Evolutionary conservation across 2,888 invertebrate species (phyloP).

Genomic region (Unio delphinus): DNA sequence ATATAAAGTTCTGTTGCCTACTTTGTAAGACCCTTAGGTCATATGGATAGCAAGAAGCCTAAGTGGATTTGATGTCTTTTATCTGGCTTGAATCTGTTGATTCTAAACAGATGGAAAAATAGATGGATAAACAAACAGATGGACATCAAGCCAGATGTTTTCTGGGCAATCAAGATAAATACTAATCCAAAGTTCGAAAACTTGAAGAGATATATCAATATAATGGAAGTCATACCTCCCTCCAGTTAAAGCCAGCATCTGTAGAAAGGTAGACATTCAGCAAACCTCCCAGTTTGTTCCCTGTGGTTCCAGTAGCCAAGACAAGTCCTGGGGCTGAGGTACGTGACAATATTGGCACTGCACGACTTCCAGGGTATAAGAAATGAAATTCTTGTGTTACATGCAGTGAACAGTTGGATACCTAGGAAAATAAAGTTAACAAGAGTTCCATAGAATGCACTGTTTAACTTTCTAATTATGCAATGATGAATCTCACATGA

Average conservation of each 20-base stretch:
- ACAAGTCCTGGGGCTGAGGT: conserved; percentile 91
- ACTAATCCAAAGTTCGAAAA: neutral
- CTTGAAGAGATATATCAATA: neutral
- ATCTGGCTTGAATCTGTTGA: too few species aligned
- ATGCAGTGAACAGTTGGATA: conserved; percentile 83
- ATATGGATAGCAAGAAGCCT: too few species aligned
- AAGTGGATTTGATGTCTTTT: too few species aligned
- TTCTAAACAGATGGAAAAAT: too few species aligned
- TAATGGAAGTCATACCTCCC: conserved; percentile 75
- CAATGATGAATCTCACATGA: too few species aligned
- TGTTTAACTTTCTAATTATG: too few species aligned
- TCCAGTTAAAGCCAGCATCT: conserved; percentile 89
- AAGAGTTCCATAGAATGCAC: too few species aligned
- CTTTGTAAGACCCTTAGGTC: too few species aligned
- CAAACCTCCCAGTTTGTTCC: conserved; percentile 40
- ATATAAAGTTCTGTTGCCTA: too few species aligned
- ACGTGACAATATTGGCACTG: conserved; percentile 87
- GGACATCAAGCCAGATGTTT: too few species aligned
- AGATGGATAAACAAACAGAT: too few species aligned
- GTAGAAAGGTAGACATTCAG: conserved; percentile 81
- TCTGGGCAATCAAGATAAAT: neutral
- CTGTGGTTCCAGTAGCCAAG: conserved; percentile 83
- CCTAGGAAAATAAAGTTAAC: conserved; percentile 35
- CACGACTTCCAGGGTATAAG: conserved; percentile 84
- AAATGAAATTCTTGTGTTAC: conserved; percentile 89